These are phyloP conservation scores for Anthonomus grandis DNA, from an alignment of 1,140 invertebrate genomes.

Conservation along the genomic window DNA sequence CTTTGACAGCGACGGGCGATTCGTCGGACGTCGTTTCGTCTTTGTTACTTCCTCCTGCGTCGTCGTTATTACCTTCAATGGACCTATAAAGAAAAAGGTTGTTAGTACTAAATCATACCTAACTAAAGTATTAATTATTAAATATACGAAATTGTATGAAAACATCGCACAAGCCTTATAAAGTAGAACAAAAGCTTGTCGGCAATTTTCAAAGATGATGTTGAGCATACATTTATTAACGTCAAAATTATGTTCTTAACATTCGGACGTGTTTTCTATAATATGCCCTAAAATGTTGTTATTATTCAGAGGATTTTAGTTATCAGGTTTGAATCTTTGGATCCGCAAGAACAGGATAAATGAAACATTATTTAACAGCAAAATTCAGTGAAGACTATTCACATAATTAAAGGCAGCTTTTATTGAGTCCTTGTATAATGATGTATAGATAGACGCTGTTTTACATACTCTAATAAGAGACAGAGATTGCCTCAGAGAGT, in stretches of 20 bases:
- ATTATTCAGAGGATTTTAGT: no score
- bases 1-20: conserved; percentile 1
- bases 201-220: conserved; percentile 18
- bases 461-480: no score
- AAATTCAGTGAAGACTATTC: no score
- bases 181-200: conserved; percentile 14
- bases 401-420: no score
- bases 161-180: conserved; percentile 22
- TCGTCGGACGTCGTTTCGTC: background rate
- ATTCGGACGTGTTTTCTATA: background rate
- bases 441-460: no score
- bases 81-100: background rate
- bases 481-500: no score
- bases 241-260: conserved; percentile 4
- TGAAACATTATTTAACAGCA: no score
- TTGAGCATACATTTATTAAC: background rate
- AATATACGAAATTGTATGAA: conserved; percentile 15
- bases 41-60: conserved; percentile 1
- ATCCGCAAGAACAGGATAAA: no score
- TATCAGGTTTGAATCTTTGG: no score
- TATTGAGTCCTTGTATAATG: no score
- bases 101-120: background rate
- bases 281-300: no score
- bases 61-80: background rate
- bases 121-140: background rate